These are phyloP conservation scores for Gobionotothen gibberifrons DNA, from an alignment of 2,797 vertebrate species.

Conservation along the genomic window DNA sequence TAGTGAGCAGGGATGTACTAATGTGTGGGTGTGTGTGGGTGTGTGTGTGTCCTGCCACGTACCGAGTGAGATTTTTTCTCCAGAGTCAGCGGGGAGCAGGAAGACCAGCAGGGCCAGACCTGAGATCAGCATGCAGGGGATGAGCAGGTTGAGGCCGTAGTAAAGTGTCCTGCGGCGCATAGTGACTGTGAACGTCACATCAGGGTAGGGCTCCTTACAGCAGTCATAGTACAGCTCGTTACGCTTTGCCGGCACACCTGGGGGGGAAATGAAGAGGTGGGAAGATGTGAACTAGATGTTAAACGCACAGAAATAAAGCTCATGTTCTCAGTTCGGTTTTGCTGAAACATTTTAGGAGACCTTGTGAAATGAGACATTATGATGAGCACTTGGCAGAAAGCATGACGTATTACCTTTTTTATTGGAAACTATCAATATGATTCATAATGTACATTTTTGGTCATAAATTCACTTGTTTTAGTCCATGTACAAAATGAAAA, in stretches of 20 bases:
- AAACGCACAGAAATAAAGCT: not conserved
- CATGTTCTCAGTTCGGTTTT: not conserved
- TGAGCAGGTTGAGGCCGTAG: slow-evolving; percentile 92
- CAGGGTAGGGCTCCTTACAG: slow-evolving; percentile 93
- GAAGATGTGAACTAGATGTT: slow-evolving; percentile 5
- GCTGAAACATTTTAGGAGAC: slow-evolving; percentile 4
- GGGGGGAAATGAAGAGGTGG: slow-evolving; percentile 8
- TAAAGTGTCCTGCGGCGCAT: slow-evolving; percentile 92
- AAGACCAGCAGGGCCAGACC: slow-evolving; percentile 92
- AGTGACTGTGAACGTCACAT: slow-evolving; percentile 92
- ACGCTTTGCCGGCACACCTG: slow-evolving; percentile 91
- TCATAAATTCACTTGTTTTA: not conserved
- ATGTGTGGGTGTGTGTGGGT: not conserved
- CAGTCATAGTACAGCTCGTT: slow-evolving; percentile 93
- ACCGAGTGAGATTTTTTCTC: slow-evolving; percentile 95
- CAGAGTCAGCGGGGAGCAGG: slow-evolving; percentile 93
- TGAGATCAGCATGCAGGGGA: slow-evolving; percentile 93
- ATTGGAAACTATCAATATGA: not conserved
- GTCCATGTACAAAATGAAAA: not conserved
- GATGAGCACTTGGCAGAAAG: not conserved
- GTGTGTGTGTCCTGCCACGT: slow-evolving; percentile 27
- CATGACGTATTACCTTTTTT: not conserved
- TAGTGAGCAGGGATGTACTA: not conserved
- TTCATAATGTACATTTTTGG: not conserved
- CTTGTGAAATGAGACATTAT: not conserved